Base-by-base conservation (phyloP, 2,888 invertebrate genomes). In the Melieria omissa region DNA sequence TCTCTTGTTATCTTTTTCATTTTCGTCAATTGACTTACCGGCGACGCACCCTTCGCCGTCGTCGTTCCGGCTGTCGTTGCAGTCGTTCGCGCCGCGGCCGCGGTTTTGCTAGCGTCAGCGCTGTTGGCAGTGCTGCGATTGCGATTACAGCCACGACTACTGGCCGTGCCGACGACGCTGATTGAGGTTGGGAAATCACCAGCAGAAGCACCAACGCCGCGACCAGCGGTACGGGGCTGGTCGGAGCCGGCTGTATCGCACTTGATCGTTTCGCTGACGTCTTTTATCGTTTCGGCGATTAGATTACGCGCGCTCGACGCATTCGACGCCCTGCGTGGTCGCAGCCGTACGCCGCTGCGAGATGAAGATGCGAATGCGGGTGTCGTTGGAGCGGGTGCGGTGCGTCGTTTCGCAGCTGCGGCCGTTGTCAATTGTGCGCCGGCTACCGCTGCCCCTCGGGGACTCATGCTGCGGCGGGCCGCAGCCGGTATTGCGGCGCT, bases 261-360 rank as follows among this genome's bases (percentile, higher is more conserved):
- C 60, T 60, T 29, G 49, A 14, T 14, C 41, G 9, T 8, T 73
- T 71, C 74, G 75, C 75, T 76, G 74, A 73, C 76, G 76, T 77
- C 74, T 72, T 77, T 76, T 76, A 75, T 76, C 74, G 74, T 74
- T 76, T 74, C 54, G 42, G 61, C 77, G 75, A 77, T 76, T 74
- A 76, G 75, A 75, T 76, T 76, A 78, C 73, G 66, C 44, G 14
- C 65, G 69, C 65, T 49, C 42, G 61, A 47, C 41, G 54, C 9
- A 42, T 54, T 10, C 44, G 64, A 60, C 66, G 74, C 67, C n/a
- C 6, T 29, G 42, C n/a, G 5, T 5, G 54, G 29, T 29, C 29
- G 29, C 29, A 29, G 29, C 29, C 29, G 29, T 29, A 29, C 29
- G 29, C 29, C 29, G 29, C 29, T 29, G 29, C 29, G 29, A 29